phyloP scores from a whole-genome alignment of 23 tunicate species.

The Halocynthia aurantium region DNA sequence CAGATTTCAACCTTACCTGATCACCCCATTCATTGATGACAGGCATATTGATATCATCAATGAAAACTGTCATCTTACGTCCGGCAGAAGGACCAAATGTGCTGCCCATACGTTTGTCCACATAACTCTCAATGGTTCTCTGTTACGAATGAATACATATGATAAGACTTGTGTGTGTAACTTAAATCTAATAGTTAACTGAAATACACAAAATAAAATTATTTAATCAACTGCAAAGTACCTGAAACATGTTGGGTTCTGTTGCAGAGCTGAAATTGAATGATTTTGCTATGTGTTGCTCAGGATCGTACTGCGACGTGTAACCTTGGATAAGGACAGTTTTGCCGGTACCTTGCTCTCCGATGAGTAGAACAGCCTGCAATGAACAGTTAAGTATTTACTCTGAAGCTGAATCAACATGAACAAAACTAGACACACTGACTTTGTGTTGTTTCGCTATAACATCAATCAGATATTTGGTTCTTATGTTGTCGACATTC shows the following conservation, averaged over 20 bases:
- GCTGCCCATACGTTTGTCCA: constrained; percentile 98
- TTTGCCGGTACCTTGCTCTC: constrained; percentile 99
- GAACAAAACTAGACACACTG: too few species aligned
- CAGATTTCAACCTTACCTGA: constrained; percentile 28
- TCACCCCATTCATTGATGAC: constrained; percentile 99
- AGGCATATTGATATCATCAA: constrained; percentile 99
- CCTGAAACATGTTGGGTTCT: constrained; percentile 99
- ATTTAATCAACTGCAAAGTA: background rate
- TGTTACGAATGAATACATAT: constrained; percentile 9
- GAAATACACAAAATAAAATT: too few species aligned
- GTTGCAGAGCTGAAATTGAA: constrained; percentile 99
- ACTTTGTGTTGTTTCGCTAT: constrained; percentile 93
- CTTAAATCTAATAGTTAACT: too few species aligned
- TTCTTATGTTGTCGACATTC: constrained; percentile 96
- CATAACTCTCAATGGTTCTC: constrained; percentile 95
- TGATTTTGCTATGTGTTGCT: constrained; percentile 85
- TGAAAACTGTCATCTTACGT: constrained; percentile 95
- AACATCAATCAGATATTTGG: constrained; percentile 91
- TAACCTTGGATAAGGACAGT: constrained; percentile 97
- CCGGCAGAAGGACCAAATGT: constrained; percentile 99
- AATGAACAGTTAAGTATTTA: background rate
- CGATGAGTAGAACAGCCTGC: constrained; percentile 92
- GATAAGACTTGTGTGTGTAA: too few species aligned
- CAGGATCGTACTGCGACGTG: constrained; percentile 72
- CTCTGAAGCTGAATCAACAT: too few species aligned